Percentiles rank a stretch among this genome's conserved stretches.
Evolutionary conservation across 2,888 invertebrate species (phyloP).

Genomic region (Hemistola chrysoprasaria): DNA sequence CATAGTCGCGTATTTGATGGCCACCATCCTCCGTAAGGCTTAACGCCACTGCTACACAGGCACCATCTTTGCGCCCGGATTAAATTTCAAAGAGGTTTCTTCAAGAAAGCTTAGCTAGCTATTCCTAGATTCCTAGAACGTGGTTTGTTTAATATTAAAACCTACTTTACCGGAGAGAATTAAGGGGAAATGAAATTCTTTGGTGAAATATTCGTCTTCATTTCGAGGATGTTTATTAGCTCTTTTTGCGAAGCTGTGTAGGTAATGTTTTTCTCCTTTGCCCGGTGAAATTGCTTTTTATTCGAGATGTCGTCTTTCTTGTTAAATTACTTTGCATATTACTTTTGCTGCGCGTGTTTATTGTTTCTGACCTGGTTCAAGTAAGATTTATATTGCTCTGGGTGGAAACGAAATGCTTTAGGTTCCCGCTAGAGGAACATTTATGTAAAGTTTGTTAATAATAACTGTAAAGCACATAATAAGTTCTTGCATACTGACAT

Average conservation of each 20-base stretch:
- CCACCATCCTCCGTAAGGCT: constrained; percentile 50
- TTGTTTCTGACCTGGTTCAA: neutral
- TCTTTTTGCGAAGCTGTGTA: constrained; percentile 11
- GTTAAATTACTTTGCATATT: constrained; percentile 8
- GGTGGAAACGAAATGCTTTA: too few relatives aligned
- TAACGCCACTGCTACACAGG: constrained; percentile 39
- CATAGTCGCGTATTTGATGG: constrained; percentile 41
- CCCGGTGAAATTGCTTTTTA: constrained; percentile 16
- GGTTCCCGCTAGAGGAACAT: neutral
- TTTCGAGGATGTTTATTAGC: constrained; percentile 17
- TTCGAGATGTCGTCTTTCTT: constrained; percentile 7
- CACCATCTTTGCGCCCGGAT: constrained; percentile 58
- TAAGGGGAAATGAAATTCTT: constrained; percentile 20
- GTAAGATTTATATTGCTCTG: too few relatives aligned
- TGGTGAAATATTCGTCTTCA: constrained; percentile 18
- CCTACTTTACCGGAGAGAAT: constrained; percentile 16
- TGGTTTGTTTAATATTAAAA: constrained; percentile 23
- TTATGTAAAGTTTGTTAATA: too few relatives aligned
- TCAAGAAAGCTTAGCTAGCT: constrained; percentile 16
- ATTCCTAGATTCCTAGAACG: constrained; percentile 11
- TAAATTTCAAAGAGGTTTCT: constrained; percentile 60
- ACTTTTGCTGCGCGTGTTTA: constrained; percentile 6
- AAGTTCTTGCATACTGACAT: neutral
- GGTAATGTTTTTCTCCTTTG: constrained; percentile 15
- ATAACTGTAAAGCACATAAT: too few relatives aligned